These are phyloP conservation scores for Drosophila kanekoi DNA, from an alignment of 2,888 invertebrate species.

Conservation along the genomic window DNA sequence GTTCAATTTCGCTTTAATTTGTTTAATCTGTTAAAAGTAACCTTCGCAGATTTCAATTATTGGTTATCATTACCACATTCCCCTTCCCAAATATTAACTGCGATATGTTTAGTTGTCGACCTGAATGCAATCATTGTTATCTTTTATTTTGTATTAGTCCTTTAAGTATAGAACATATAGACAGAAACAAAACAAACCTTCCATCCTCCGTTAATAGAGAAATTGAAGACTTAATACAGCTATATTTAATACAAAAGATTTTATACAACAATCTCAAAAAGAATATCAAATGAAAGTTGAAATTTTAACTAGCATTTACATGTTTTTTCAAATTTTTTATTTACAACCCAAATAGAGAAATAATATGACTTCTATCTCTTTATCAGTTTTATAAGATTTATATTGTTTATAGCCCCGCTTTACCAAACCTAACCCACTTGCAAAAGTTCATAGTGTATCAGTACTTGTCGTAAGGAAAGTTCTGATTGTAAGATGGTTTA, in stretches of 20 bases:
- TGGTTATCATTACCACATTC: constrained; percentile 20
- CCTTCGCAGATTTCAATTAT: constrained; percentile 7
- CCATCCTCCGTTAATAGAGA: not conserved
- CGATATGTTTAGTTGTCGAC: not conserved
- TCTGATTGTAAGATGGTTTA: constrained; percentile 9
- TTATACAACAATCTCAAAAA: not conserved
- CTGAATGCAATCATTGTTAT: constrained; percentile 1
- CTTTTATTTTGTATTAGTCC: not conserved
- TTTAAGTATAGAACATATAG: constrained; percentile 1
- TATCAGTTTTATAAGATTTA: constrained; percentile 2
- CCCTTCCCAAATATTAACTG: constrained; percentile 10
- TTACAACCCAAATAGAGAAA: constrained; percentile 5
- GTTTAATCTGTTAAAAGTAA: constrained; percentile 29
- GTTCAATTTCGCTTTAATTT: constrained; percentile 46
- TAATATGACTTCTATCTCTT: not conserved
- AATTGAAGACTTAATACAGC: too few relatives aligned
- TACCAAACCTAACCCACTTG: constrained; percentile 9
- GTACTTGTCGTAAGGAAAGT: constrained; percentile 28
- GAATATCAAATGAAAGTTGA: not conserved
- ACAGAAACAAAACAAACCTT: not conserved
- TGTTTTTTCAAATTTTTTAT: too few relatives aligned
- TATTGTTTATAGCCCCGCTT: constrained; percentile 12
- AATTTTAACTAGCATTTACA: not conserved
- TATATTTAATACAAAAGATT: not conserved
- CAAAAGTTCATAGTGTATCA: constrained; percentile 10